These are phyloP conservation scores for Rachycentron canadum DNA, from an alignment of 2,797 vertebrate species.

Conservation along the genomic window DNA sequence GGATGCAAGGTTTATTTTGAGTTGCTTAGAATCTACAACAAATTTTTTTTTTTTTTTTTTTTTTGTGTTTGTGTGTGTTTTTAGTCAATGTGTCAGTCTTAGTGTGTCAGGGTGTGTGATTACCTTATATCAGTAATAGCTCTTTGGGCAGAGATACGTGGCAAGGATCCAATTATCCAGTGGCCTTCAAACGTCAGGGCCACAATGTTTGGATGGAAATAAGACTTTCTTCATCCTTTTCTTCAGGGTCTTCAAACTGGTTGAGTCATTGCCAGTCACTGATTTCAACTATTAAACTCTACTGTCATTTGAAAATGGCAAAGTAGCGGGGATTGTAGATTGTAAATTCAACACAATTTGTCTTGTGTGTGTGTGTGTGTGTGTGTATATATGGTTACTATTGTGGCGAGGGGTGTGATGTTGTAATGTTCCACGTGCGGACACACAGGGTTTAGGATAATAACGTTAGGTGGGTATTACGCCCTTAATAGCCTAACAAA, in stretches of 20 bases:
- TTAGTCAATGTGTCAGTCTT: neutral
- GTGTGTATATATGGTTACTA: too few species aligned
- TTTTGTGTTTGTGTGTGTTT: neutral
- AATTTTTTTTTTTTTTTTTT: neutral
- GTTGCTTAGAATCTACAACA: neutral
- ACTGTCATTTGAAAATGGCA: neutral
- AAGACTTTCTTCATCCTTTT: neutral
- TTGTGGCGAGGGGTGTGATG: too few species aligned
- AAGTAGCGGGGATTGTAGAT: neutral
- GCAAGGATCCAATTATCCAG: neutral
- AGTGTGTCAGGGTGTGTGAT: neutral
- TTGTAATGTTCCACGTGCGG: too few species aligned
- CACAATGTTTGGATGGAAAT: neutral
- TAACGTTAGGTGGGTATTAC: too few species aligned
- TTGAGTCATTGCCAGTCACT: neutral
- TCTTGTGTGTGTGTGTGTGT: too few species aligned
- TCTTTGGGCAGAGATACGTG: neutral
- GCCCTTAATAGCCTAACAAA: too few species aligned
- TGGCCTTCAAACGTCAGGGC: conserved; percentile 3
- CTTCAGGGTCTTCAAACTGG: neutral
- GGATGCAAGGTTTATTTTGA: neutral
- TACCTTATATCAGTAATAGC: neutral
- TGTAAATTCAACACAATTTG: too few species aligned
- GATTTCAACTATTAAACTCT: neutral
- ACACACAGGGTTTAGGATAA: too few species aligned